Base-by-base conservation (phyloP, 2,797 vertebrate genomes). In the Columba guinea region DNA sequence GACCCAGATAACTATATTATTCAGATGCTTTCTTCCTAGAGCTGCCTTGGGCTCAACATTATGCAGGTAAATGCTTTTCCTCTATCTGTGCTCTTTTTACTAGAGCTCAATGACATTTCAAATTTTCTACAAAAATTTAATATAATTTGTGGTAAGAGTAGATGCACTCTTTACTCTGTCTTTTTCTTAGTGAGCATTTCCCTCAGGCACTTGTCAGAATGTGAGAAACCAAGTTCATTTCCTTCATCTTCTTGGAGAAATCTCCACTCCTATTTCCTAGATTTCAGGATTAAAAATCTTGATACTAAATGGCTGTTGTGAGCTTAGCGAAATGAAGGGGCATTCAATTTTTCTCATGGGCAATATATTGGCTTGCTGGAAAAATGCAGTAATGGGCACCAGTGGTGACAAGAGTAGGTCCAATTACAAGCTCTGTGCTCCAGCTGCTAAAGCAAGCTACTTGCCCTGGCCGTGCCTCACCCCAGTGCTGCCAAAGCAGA, bases 171-270 rank as follows among this genome's bases (percentile, higher is more conserved):
- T 95, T 64, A 75, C 13, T 26, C 15, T 15, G 10, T n/a, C 44
- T 68, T 85, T 85, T 87, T 49, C 53, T 34, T n/a, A 60, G 30
- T 13, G 32, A 88, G 32, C 5, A 24, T 21, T 90, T 88, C 52
- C 23, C 32, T 81, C 49, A 52, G 28, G 77, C 69, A 22, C 46
- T 93, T 68, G 5, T 60, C 58, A 90, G 89, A 46, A 37, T 51
- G 28, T 86, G 46, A 28, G 26, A 92, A 95, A 78, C 5, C 15
- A 71, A 32, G 12, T 86, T 81, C 37, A 86, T 91, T 91, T 96
- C 62, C 83, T 58, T 75, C 52, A 63, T 56, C 46, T 64, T 84
- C 34, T 70, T 67, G 19, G 23, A 93, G 65, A 86, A 74, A 60
- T 41, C 62, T 87, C 53, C 44, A 19, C 85, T 93, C 68, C 60